These are phyloP conservation scores for Troides aeacus DNA, from an alignment of 2,888 invertebrate species.

Conservation along the genomic window DNA sequence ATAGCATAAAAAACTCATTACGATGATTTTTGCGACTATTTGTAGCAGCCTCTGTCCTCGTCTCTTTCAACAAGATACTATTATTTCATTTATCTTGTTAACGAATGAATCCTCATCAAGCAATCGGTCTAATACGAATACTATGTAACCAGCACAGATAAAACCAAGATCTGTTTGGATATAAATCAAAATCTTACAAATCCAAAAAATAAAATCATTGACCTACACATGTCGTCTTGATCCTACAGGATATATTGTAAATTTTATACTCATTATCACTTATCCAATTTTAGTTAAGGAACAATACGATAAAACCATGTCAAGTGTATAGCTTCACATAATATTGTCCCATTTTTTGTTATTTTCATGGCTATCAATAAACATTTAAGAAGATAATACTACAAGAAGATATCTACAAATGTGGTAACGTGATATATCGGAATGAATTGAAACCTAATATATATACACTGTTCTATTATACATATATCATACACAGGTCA, in stretches of 20 bases:
- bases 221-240: too few species aligned
- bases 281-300: too few species aligned
- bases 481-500: not conserved
- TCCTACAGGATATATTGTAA: too few species aligned
- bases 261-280: too few species aligned
- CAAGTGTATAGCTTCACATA: too few species aligned
- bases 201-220: not conserved
- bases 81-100: slow-evolving; percentile 23
- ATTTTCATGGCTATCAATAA: too few species aligned
- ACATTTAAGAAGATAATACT: too few species aligned
- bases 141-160: not conserved
- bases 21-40: not conserved
- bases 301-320: too few species aligned
- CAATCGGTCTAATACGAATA: slow-evolving; percentile 1
- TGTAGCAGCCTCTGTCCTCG: not conserved
- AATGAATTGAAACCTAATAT: slow-evolving; percentile 1
- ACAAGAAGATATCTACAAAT: not conserved
- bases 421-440: not conserved
- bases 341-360: too few species aligned
- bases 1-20: too few species aligned
- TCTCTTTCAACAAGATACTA: not conserved
- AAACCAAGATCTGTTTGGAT: not conserved
- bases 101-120: slow-evolving; percentile 21
- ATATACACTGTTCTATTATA: not conserved
- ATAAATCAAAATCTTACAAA: too few species aligned